A percentile compares a stretch with the other conserved stretches of the same genome.
Conservation (phyloP, 1,140 invertebrate species). For the Phocides pigmalion region DNA sequence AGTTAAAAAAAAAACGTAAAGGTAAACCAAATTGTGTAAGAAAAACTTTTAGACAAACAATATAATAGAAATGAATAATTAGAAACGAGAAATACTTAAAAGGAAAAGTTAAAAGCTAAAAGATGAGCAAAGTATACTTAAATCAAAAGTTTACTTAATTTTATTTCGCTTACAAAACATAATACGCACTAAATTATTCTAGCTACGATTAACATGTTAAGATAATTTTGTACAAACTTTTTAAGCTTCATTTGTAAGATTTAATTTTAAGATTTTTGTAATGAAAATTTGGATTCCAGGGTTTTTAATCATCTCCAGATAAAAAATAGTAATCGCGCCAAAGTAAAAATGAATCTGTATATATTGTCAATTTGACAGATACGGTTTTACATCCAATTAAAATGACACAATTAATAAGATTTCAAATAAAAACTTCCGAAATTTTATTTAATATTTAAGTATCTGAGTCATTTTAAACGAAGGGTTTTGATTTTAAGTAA, state of each 20-base stretch:
- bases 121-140: conserved; percentile 12
- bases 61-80: not conserved
- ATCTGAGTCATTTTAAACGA: conserved; percentile 4
- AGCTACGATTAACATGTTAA: conserved; percentile 70
- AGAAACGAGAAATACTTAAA: not conserved
- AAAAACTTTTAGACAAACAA: too few species aligned
- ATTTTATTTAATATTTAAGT: conserved; percentile 1
- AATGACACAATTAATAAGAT: not conserved
- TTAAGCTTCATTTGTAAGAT: conserved; percentile 70
- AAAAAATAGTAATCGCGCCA: too few species aligned
- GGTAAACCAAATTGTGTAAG: too few species aligned
- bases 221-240: conserved; percentile 76
- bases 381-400: too few species aligned
- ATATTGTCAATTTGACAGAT: too few species aligned
- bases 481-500: not conserved
- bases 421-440: conserved; percentile 8
- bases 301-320: too few species aligned
- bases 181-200: conserved; percentile 72
- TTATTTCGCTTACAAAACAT: not conserved
- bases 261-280: conserved; percentile 26
- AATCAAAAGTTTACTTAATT: not conserved
- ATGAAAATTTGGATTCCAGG: conserved; percentile 6
- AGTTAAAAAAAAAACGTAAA: too few species aligned
- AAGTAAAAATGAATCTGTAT: too few species aligned
- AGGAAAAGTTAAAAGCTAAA: not conserved